Base-by-base conservation (phyloP, 2,888 invertebrate species). In the Mythimna ferrago region DNA sequence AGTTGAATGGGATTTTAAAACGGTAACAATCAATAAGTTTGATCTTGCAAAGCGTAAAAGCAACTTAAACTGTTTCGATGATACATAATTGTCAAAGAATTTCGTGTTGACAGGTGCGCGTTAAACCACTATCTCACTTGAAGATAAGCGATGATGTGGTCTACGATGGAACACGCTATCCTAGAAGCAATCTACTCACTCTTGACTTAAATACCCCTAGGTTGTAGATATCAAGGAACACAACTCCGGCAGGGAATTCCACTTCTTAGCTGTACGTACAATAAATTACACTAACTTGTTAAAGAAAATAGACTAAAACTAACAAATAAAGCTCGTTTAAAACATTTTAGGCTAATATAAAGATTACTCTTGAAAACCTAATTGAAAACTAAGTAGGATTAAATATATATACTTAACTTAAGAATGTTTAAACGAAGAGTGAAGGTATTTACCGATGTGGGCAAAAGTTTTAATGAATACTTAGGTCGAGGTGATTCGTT, bases 391-490 rank as follows among this genome's bases (percentile, higher is more conserved):
- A 75, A 78, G 61, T 67, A 71, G 54, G 63, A 38, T 69, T 69
- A 63, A 75, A 82, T 60, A 67, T 64, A 67, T 65, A 66, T 63
- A 21, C 26, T 44, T 26, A 74, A 66, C 61, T 75, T 75, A 62
- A 62, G 61, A 66, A 62, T 75, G 63, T 72, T 32, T 78, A 60
- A 68, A 78, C 71, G 72, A 62, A 68, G 77, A 79, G 74, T 60
- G 65, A 76, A 77, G 64, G 54, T 72, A 76, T 80, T 79, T 77
- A 87, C 84, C 63, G 71, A 81, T 74, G 74, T 58, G 61, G 51
- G 65, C 10, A 10, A 53, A 82, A 86, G 75, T 87, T 86, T 80
- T 75, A 86, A 86, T 80, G 68, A 87, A 71, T 66, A 71, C 68
- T 78, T 62, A 78, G 81, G 71, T 78, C 57, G 57, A 6, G 41